These are phyloP conservation scores for Anguilla rostrata DNA, from an alignment of 2,113 vertebrate species.

Conservation along the genomic window DNA sequence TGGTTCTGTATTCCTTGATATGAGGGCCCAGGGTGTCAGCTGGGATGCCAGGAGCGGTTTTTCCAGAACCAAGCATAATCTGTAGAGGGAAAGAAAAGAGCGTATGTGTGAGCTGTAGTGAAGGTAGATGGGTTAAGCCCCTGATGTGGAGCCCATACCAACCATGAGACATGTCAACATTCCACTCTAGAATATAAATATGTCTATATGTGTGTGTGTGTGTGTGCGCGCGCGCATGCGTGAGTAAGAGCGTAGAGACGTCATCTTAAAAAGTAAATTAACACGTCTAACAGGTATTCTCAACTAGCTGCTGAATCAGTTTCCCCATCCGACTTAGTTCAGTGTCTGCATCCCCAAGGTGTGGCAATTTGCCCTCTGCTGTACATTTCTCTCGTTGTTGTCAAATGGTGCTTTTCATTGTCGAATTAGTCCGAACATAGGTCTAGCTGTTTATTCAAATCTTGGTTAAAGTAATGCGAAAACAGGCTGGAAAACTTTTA, in stretches of 20 bases:
- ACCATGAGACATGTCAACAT: not conserved
- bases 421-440: not conserved
- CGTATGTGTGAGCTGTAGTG: not conserved
- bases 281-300: not conserved
- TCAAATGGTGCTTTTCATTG: not conserved
- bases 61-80: not conserved
- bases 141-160: not conserved
- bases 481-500: not conserved
- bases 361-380: not conserved
- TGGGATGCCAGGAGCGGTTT: not conserved
- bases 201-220: slow-evolving; percentile 8
- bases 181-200: not conserved
- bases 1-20: not conserved
- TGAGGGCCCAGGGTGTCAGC: not conserved
- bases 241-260: not conserved
- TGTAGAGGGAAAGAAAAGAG: not conserved
- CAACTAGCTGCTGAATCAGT: not conserved
- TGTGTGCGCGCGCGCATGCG: not conserved
- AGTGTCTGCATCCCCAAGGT: not conserved
- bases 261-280: not conserved
- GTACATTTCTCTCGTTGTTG: not conserved
- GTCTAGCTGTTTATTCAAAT: not conserved
- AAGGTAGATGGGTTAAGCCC: not conserved
- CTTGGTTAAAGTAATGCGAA: not conserved
- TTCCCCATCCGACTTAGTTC: not conserved